Conservation (phyloP, 2,888 invertebrate genomes). For the Cataglyphis altisquamis region DNA sequence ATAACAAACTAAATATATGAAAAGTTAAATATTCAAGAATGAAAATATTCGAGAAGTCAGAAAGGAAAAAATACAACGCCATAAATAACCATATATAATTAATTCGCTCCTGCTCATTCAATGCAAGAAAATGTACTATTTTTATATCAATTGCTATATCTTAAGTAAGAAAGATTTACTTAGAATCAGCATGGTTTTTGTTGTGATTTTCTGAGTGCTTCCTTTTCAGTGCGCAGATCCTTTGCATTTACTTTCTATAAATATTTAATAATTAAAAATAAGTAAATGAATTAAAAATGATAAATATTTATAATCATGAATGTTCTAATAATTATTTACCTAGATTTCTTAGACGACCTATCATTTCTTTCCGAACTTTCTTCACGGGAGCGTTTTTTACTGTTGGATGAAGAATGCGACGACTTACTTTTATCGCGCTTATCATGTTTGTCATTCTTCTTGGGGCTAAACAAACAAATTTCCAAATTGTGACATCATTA, state of each 20-base stretch:
- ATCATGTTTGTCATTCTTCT: constrained; percentile 84
- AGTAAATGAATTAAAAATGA: constrained; percentile 15
- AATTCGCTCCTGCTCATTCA: constrained; percentile 29
- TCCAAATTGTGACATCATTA: constrained; percentile 34
- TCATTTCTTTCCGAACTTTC: constrained; percentile 90
- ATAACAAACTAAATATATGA: constrained; percentile 1
- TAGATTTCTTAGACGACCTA: constrained; percentile 90
- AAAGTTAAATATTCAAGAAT: neutral
- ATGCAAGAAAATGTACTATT: constrained; percentile 77
- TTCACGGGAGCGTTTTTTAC: constrained; percentile 92
- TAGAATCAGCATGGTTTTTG: constrained; percentile 69
- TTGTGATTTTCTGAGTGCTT: constrained; percentile 65
- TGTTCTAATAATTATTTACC: constrained; percentile 83
- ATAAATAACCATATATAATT: neutral
- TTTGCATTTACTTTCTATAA: constrained; percentile 75
- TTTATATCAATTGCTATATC: constrained; percentile 59
- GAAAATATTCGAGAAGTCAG: constrained; percentile 20
- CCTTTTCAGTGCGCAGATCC: constrained; percentile 39
- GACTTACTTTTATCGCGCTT: constrained; percentile 86
- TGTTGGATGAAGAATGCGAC: constrained; percentile 86
- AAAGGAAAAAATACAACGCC: neutral
- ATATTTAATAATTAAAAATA: constrained; percentile 15
- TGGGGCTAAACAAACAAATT: constrained; percentile 81
- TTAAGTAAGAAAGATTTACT: constrained; percentile 70
- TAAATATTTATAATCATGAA: constrained; percentile 2